Evolutionary conservation across 2,797 vertebrate species (phyloP).

Genomic region (Pogonophryne albipinna): DNA sequence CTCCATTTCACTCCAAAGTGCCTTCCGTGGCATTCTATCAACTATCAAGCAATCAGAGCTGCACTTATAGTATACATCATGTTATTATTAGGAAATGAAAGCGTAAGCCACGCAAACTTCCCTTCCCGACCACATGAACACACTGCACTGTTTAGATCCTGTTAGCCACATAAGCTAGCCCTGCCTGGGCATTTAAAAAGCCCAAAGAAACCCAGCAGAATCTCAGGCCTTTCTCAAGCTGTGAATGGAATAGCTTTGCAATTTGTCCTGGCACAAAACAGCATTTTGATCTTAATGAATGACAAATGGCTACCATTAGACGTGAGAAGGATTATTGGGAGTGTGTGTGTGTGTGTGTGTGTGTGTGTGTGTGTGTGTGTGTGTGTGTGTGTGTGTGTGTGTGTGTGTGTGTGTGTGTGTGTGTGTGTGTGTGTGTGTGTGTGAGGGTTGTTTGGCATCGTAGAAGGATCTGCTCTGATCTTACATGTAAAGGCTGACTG

Average conservation of each 20-base stretch:
- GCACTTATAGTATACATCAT: background rate
- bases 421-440: conserved; percentile 17
- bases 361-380: conserved; percentile 7
- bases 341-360: conserved; percentile 50
- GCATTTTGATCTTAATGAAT: conserved; percentile 99
- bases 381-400: conserved; percentile 45
- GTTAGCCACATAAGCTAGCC: conserved; percentile 91
- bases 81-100: conserved; percentile 1
- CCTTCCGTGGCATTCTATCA: background rate
- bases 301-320: conserved; percentile 99
- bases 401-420: conserved; percentile 16
- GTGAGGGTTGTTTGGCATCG: conserved; percentile 78
- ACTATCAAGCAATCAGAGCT: background rate
- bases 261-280: conserved; percentile 94
- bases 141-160: conserved; percentile 76
- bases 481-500: conserved; percentile 98
- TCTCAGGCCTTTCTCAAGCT: conserved; percentile 91
- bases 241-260: conserved; percentile 98
- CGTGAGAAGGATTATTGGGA: conserved; percentile 95
- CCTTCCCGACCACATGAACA: conserved; percentile 20
- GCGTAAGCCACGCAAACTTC: background rate
- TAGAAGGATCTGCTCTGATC: conserved; percentile 95
- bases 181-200: conserved; percentile 91
- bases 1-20: background rate
- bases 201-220: conserved; percentile 92